phyloP scores from a whole-genome alignment of 2,113 vertebrate species.

The Misgurnus mizolepis region DNA sequence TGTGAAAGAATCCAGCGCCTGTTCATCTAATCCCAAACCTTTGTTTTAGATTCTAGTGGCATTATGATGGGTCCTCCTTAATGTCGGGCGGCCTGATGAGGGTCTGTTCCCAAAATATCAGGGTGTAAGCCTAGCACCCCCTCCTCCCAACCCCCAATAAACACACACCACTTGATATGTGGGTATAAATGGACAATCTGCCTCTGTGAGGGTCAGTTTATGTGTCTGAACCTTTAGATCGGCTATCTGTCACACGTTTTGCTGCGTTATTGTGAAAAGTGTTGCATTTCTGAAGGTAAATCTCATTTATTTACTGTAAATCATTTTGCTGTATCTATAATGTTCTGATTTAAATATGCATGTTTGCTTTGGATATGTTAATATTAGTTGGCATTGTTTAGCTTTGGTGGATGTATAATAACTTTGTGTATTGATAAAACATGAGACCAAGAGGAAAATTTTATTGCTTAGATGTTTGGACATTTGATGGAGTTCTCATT shows the following conservation, averaged over 20 bases:
- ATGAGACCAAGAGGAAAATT: too few relatives aligned
- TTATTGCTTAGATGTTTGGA: too few relatives aligned
- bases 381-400: too few relatives aligned
- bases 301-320: not conserved
- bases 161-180: slow-evolving; percentile 44
- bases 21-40: slow-evolving; percentile 24
- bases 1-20: not conserved
- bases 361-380: too few relatives aligned
- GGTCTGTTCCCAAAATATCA: slow-evolving; percentile 53
- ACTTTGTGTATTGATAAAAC: too few relatives aligned
- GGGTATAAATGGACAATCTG: slow-evolving; percentile 9
- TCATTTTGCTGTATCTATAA: not conserved
- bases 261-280: not conserved
- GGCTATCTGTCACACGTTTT: not conserved
- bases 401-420: too few relatives aligned
- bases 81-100: slow-evolving; percentile 7
- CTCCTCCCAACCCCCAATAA: slow-evolving; percentile 44
- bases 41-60: not conserved
- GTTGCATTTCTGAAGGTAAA: slow-evolving; percentile 31
- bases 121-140: slow-evolving; percentile 42
- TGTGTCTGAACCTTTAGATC: not conserved
- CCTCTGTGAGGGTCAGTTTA: slow-evolving; percentile 15
- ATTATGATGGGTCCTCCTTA: not conserved
- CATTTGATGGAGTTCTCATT: too few relatives aligned
- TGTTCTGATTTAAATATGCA: not conserved